phyloP scores from a whole-genome alignment of 2,888 invertebrate species.

The Troides oblongomaculatus region DNA sequence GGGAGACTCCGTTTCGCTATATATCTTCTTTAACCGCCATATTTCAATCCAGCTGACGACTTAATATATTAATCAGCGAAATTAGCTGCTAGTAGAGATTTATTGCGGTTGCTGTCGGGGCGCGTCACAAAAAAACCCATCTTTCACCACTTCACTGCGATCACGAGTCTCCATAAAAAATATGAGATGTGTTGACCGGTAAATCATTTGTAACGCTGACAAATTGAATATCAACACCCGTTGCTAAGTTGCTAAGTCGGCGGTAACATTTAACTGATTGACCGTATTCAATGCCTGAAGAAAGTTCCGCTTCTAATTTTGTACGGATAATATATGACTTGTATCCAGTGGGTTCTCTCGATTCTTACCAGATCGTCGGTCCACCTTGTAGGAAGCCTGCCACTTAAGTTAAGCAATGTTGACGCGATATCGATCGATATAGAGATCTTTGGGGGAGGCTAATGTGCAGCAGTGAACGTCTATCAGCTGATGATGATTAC shows the following conservation, averaged over 20 bases:
- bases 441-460: too few relatives aligned
- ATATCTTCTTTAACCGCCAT: conserved; percentile 11
- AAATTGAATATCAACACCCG: conserved; percentile 71
- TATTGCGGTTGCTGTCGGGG: conserved; percentile 7
- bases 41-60: conserved; percentile 11
- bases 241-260: conserved; percentile 37
- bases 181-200: conserved; percentile 59
- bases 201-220: conserved; percentile 75
- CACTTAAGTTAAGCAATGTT: too few relatives aligned
- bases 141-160: conserved; percentile 49
- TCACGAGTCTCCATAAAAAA: conserved; percentile 52
- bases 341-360: too few relatives aligned
- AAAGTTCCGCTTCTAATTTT: conserved; percentile 30
- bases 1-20: conserved; percentile 11
- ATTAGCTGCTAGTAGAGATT: conserved; percentile 11
- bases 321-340: conserved; percentile 27
- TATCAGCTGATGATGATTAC: too few relatives aligned
- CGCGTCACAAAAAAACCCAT: conserved; percentile 41
- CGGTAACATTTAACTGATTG: conserved; percentile 28
- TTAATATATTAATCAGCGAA: conserved; percentile 24
- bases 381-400: too few relatives aligned
- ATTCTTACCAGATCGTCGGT: too few relatives aligned
- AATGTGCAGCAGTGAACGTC: too few relatives aligned
- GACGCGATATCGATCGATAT: too few relatives aligned
- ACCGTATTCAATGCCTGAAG: conserved; percentile 12